Conservation (phyloP, 2,888 invertebrate genomes). For the Apomyelois bistriatella region DNA sequence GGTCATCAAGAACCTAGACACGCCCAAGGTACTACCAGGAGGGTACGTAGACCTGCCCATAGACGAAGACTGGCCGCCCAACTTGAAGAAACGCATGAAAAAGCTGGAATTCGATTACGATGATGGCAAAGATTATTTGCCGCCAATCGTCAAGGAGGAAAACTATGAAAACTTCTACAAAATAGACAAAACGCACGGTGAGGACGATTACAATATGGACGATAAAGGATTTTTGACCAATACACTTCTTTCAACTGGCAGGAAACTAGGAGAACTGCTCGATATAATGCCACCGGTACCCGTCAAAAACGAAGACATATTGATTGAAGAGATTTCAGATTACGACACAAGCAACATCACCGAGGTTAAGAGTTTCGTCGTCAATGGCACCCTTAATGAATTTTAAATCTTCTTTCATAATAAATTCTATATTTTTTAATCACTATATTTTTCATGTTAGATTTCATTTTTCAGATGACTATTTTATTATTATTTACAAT, state of each 20-base stretch:
- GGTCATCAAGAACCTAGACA: slow-evolving; percentile 53
- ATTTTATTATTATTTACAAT: slow-evolving; percentile 45
- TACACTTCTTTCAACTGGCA: slow-evolving; percentile 55
- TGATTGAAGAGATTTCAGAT: slow-evolving; percentile 64
- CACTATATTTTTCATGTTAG: slow-evolving; percentile 32
- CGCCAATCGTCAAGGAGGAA: slow-evolving; percentile 64
- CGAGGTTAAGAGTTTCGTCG: slow-evolving; percentile 65
- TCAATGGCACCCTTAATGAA: slow-evolving; percentile 51
- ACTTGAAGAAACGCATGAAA: slow-evolving; percentile 70
- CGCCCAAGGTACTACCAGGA: slow-evolving; percentile 43
- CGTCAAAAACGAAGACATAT: slow-evolving; percentile 62
- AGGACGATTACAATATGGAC: slow-evolving; percentile 35
- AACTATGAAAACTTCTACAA: slow-evolving; percentile 59
- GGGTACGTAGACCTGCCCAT: slow-evolving; percentile 80
- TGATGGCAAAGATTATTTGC: slow-evolving; percentile 60
- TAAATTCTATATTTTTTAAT: slow-evolving; percentile 35
- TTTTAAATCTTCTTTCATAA: slow-evolving; percentile 31
- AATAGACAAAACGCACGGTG: slow-evolving; percentile 43
- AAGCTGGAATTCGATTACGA: slow-evolving; percentile 64
- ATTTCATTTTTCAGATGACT: slow-evolving; percentile 40
- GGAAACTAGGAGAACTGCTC: slow-evolving; percentile 62
- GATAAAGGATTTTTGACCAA: slow-evolving; percentile 48
- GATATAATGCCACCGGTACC: slow-evolving; percentile 60
- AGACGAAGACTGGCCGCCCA: slow-evolving; percentile 81
- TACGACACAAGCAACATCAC: slow-evolving; percentile 58